Conservation (phyloP, 2,888 invertebrate species). For the Embidobia sp. region DNA sequence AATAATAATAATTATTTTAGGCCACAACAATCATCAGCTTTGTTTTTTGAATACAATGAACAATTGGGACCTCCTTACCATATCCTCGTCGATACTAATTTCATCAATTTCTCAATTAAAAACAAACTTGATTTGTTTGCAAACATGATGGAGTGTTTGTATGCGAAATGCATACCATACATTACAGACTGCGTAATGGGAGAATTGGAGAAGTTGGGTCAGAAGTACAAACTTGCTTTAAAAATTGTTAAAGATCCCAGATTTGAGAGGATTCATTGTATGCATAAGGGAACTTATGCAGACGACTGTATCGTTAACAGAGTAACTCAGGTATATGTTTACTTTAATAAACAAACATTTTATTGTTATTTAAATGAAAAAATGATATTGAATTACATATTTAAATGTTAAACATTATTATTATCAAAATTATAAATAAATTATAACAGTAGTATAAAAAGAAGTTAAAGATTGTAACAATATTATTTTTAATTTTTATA, state of each 20-base stretch:
- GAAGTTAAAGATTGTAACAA: too few species aligned
- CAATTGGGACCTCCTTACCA: constrained; percentile 99
- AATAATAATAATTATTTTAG: constrained; percentile 77
- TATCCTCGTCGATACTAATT: constrained; percentile 98
- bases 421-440: too few species aligned
- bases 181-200: constrained; percentile 99
- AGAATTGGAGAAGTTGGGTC: constrained; percentile 98
- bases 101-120: constrained; percentile 98
- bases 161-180: constrained; percentile 99
- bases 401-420: too few species aligned
- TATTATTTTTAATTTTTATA: too few species aligned
- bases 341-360: constrained; percentile 21
- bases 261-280: constrained; percentile 95
- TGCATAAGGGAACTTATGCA: constrained; percentile 99
- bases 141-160: constrained; percentile 99
- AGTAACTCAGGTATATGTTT: constrained; percentile 88
- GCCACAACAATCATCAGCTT: constrained; percentile 93
- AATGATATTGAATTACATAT: too few species aligned
- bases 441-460: too few species aligned
- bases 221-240: constrained; percentile 96
- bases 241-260: constrained; percentile 96
- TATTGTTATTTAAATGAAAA: too few species aligned
- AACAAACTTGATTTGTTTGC: constrained; percentile 98
- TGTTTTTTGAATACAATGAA: constrained; percentile 99
- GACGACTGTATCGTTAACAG: constrained; percentile 99